Conservation (phyloP, 1,140 invertebrate genomes). For the Sinonovacula constricta region DNA sequence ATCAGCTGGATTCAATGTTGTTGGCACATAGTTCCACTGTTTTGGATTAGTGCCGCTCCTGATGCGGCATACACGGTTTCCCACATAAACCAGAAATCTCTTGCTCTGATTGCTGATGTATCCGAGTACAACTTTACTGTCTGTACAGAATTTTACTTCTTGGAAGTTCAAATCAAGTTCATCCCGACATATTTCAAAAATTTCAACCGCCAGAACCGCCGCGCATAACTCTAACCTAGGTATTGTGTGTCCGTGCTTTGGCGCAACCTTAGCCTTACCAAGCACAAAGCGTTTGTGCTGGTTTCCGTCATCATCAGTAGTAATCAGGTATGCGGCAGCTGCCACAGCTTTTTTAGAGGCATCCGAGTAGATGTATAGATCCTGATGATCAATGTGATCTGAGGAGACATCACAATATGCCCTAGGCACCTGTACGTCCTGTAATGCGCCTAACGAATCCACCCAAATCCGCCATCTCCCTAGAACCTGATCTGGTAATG, state of each 20-base stretch:
- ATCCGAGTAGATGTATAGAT: constrained; percentile 51
- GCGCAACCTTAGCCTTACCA: constrained; percentile 57
- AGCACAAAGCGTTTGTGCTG: constrained; percentile 26
- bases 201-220: constrained; percentile 38
- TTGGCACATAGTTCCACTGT: constrained; percentile 17
- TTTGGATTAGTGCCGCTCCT: neutral
- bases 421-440: constrained; percentile 21
- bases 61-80: constrained; percentile 16
- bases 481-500: constrained; percentile 5
- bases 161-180: constrained; percentile 8
- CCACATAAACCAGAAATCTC: constrained; percentile 28
- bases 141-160: constrained; percentile 17
- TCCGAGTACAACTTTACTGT: constrained; percentile 27
- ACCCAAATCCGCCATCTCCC: constrained; percentile 9
- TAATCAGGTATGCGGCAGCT: constrained; percentile 33
- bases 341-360: constrained; percentile 50
- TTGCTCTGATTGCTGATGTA: constrained; percentile 32
- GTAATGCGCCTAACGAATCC: neutral
- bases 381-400: neutral
- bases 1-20: neutral
- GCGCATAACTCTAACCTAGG: constrained; percentile 52
- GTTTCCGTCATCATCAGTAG: neutral
- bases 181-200: constrained; percentile 31
- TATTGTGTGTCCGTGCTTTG: constrained; percentile 44
- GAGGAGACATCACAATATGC: constrained; percentile 14